Conservation (phyloP, 2,113 vertebrate genomes). For the Silurus meridionalis region DNA sequence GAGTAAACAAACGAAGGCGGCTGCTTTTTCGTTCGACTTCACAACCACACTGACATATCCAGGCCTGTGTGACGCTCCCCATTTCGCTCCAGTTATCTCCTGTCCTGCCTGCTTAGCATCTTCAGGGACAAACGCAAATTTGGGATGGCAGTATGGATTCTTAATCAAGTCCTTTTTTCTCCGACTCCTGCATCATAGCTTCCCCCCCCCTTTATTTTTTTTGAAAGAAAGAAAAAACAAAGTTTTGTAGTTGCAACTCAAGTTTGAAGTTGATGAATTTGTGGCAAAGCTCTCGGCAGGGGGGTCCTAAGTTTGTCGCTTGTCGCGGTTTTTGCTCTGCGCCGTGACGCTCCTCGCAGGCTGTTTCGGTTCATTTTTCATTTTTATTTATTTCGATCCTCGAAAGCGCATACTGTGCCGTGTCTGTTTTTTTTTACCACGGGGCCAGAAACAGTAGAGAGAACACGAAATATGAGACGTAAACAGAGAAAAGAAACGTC, state of each 20-base stretch:
- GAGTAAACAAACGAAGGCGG: slow-evolving; percentile 46
- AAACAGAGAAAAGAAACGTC: background rate
- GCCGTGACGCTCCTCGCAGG: slow-evolving; percentile 22
- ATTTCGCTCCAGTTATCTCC: slow-evolving; percentile 62
- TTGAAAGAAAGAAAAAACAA: too few species aligned
- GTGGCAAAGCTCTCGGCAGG: background rate
- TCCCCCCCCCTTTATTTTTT: background rate
- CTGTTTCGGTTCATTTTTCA: slow-evolving; percentile 14
- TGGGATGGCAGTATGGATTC: slow-evolving; percentile 31
- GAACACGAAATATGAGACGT: background rate
- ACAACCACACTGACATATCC: slow-evolving; percentile 62
- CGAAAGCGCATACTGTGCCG: background rate
- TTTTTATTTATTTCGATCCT: background rate
- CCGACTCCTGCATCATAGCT: slow-evolving; percentile 12
- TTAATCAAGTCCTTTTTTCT: slow-evolving; percentile 52
- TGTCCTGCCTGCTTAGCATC: slow-evolving; percentile 50
- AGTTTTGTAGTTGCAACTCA: background rate
- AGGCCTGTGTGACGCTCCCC: slow-evolving; percentile 57
- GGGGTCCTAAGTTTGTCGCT: background rate
- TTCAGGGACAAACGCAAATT: slow-evolving; percentile 53
- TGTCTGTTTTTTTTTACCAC: too few species aligned
- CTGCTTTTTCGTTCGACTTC: slow-evolving; percentile 26
- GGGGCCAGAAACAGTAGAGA: background rate
- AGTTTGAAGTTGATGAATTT: slow-evolving; percentile 9
- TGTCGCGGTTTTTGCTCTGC: background rate